Evolutionary conservation across 2,797 vertebrate genomes (phyloP).

Genomic region (Bradypodion ventrale): DNA sequence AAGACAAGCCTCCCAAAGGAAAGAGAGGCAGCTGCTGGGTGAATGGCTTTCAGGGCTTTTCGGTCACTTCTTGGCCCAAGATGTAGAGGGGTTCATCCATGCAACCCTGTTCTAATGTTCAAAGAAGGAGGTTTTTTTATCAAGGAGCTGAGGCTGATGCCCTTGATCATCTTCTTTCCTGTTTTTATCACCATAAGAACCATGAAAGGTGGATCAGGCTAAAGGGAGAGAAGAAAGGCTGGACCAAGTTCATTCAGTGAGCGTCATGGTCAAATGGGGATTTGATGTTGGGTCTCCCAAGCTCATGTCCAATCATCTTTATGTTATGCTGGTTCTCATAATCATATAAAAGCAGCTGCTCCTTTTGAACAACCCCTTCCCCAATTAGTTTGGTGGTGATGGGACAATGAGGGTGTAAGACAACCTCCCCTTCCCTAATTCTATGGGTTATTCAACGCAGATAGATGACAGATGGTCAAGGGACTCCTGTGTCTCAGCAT

Average conservation of each 20-base stretch:
- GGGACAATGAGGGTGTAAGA: neutral
- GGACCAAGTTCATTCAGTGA: neutral
- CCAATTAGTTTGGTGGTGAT: neutral
- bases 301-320: neutral
- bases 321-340: neutral
- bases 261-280: neutral
- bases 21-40: constrained; percentile 7
- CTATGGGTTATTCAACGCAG: neutral
- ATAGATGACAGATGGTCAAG: neutral
- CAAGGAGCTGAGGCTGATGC: too few species aligned
- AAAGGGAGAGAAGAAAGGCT: too few species aligned
- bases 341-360: neutral
- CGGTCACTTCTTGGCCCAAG: neutral
- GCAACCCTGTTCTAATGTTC: neutral
- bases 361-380: neutral
- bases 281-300: neutral
- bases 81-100: neutral
- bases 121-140: neutral
- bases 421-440: neutral
- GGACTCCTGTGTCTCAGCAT: neutral
- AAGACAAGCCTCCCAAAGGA: neutral
- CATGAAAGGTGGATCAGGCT: too few species aligned
- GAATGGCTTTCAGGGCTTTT: neutral
- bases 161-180: too few species aligned
- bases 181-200: too few species aligned